Evolutionary conservation across 2,888 invertebrate genomes (phyloP).

Genomic region (Drosophila koepferae): DNA sequence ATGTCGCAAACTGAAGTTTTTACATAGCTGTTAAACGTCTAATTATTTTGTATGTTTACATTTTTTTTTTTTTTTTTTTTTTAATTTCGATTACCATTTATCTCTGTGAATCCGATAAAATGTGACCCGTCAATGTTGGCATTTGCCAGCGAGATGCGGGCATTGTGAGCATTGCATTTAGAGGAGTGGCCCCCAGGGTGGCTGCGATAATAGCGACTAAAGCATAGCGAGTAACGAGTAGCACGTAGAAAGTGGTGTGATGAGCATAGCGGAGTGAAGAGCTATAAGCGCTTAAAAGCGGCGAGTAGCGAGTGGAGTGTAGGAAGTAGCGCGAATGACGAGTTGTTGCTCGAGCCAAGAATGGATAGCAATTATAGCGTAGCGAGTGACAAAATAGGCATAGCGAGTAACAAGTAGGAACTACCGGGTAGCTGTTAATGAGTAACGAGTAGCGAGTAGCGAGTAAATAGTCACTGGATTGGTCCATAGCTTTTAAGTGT

Average conservation of each 20-base stretch:
- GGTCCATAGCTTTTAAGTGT: slow-evolving; percentile 63
- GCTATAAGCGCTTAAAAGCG: not conserved
- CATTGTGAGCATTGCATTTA: slow-evolving; percentile 50
- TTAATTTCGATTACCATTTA: slow-evolving; percentile 1
- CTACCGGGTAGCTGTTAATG: not conserved
- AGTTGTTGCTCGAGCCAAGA: not conserved
- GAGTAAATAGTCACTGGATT: slow-evolving; percentile 51
- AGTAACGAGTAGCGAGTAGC: slow-evolving; percentile 38
- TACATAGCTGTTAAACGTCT: slow-evolving; percentile 10
- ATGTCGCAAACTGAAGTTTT: slow-evolving; percentile 4
- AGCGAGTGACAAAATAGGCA: not conserved
- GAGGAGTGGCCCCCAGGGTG: slow-evolving; percentile 29
- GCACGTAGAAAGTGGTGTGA: slow-evolving; percentile 7
- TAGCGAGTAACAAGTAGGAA: not conserved
- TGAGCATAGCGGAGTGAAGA: not conserved
- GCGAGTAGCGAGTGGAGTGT: not conserved
- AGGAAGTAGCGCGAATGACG: not conserved
- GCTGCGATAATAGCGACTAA: slow-evolving; percentile 22
- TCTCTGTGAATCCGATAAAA: not conserved
- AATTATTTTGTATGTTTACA: not conserved
- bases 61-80: slow-evolving; percentile 7
- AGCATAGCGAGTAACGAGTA: slow-evolving; percentile 17
- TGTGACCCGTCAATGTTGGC: slow-evolving; percentile 16
- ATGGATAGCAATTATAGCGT: not conserved
- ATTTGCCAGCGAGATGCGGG: slow-evolving; percentile 9